These are phyloP conservation scores for Xestoiulus laeticollis DNA, from an alignment of 2,888 invertebrate species.

Conservation along the genomic window DNA sequence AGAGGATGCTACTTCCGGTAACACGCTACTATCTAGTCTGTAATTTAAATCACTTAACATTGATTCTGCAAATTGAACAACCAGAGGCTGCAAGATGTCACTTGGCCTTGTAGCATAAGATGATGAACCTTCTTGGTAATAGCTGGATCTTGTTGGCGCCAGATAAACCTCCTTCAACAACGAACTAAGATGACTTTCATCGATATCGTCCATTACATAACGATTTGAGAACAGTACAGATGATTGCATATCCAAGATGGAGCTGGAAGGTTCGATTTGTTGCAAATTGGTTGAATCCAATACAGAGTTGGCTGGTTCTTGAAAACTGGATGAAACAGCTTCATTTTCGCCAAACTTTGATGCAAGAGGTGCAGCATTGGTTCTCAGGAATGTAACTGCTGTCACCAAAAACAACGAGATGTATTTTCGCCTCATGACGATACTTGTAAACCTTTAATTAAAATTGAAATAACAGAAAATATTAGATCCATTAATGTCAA, in stretches of 20 bases:
- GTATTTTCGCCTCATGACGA: slow-evolving; percentile 5
- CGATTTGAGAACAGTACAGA: neutral
- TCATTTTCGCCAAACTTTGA: neutral
- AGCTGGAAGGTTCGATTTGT: neutral
- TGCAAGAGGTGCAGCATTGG: neutral
- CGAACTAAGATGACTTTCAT: slow-evolving; percentile 4
- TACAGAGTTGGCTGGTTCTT: neutral
- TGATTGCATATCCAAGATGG: slow-evolving; percentile 31
- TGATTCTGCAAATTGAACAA: slow-evolving; percentile 34
- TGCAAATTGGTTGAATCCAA: neutral
- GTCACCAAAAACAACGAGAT: neutral
- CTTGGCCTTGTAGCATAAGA: neutral
- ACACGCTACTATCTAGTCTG: neutral
- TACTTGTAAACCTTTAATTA: neutral
- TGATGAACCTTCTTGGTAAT: neutral
- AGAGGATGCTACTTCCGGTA: neutral
- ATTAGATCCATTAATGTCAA: neutral
- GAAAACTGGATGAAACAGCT: neutral
- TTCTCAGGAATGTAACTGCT: neutral
- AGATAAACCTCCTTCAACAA: slow-evolving; percentile 39
- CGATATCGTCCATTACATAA: neutral
- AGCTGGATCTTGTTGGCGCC: neutral
- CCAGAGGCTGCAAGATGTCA: slow-evolving; percentile 29
- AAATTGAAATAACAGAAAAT: neutral
- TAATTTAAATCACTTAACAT: slow-evolving; percentile 45